Evolutionary conservation across 1,140 invertebrate genomes (phyloP).

Genomic region (Drosophila leontia): DNA sequence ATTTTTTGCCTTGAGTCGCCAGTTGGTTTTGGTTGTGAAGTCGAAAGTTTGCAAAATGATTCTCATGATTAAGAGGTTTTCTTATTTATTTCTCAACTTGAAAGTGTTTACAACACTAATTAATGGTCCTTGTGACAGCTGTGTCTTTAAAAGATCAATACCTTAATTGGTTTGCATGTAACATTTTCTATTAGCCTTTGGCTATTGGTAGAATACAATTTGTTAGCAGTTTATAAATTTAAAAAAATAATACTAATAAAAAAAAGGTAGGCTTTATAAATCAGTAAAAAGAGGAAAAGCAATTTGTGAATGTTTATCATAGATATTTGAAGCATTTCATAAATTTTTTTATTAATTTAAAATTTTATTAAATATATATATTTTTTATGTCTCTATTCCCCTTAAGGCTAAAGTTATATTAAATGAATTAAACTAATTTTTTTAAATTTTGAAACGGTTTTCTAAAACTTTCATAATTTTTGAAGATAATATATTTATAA

Average conservation of each 20-base stretch:
- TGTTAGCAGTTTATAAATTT: background rate
- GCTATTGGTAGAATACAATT: background rate
- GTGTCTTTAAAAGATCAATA: constrained; percentile 6
- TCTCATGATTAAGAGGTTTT: constrained; percentile 17
- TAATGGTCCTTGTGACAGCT: constrained; percentile 7
- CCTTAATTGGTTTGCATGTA: background rate
- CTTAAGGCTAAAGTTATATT: background rate
- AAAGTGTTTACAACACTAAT: constrained; percentile 5
- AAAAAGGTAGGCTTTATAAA: too few relatives aligned
- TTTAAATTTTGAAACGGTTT: background rate
- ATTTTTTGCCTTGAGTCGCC: background rate
- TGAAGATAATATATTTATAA: too few relatives aligned
- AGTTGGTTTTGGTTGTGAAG: constrained; percentile 25
- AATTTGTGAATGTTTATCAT: background rate
- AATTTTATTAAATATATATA: background rate
- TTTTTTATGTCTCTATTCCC: background rate
- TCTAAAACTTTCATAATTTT: background rate
- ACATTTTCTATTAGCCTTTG: background rate
- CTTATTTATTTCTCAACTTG: background rate
- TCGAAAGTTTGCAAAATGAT: constrained; percentile 19
- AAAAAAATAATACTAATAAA: background rate
- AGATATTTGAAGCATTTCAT: background rate
- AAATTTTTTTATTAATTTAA: background rate
- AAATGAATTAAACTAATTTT: background rate
- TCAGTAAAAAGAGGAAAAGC: background rate